These are phyloP conservation scores for Portevinia maculata DNA, from an alignment of 2,888 invertebrate genomes.

Conservation along the genomic window DNA sequence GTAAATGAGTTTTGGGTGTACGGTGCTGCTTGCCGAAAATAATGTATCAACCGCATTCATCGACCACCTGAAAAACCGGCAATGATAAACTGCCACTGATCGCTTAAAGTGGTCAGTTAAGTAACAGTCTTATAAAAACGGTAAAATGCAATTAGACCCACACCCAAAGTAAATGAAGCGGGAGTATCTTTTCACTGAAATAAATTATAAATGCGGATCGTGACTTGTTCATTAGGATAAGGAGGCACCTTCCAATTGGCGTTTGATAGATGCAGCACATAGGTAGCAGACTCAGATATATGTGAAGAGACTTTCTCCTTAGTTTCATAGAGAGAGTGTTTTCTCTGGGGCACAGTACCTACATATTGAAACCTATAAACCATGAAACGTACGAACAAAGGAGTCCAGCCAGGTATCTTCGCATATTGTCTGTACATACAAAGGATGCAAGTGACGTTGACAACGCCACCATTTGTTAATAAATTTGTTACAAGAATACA, in stretches of 20 bases:
- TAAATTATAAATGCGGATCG: constrained; percentile 74
- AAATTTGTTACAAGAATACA: constrained; percentile 19
- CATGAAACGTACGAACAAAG: no score
- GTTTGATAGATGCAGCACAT: not conserved
- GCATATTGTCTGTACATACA: constrained; percentile 37
- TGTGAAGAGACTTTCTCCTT: constrained; percentile 50
- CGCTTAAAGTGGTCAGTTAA: constrained; percentile 73
- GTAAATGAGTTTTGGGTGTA: constrained; percentile 56
- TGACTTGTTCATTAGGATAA: constrained; percentile 73
- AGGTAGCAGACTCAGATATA: not conserved
- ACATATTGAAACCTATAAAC: constrained; percentile 14
- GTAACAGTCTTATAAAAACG: constrained; percentile 67
- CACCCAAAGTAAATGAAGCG: constrained; percentile 70
- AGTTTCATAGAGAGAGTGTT: constrained; percentile 24
- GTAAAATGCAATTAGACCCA: constrained; percentile 74
- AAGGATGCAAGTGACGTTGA: constrained; percentile 51
- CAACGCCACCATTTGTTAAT: constrained; percentile 39
- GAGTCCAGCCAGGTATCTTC: no score
- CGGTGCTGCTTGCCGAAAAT: constrained; percentile 43
- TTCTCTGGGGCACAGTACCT: constrained; percentile 13
- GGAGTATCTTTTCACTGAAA: constrained; percentile 73
- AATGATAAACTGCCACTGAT: constrained; percentile 72
- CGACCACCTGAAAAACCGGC: constrained; percentile 70
- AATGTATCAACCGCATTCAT: constrained; percentile 67
- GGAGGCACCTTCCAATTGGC: constrained; percentile 63